Percentiles rank a stretch among this genome's conserved stretches.
These are phyloP conservation scores for Ophiodon elongatus DNA, from an alignment of 2,113 vertebrate species.

Conservation along the genomic window DNA sequence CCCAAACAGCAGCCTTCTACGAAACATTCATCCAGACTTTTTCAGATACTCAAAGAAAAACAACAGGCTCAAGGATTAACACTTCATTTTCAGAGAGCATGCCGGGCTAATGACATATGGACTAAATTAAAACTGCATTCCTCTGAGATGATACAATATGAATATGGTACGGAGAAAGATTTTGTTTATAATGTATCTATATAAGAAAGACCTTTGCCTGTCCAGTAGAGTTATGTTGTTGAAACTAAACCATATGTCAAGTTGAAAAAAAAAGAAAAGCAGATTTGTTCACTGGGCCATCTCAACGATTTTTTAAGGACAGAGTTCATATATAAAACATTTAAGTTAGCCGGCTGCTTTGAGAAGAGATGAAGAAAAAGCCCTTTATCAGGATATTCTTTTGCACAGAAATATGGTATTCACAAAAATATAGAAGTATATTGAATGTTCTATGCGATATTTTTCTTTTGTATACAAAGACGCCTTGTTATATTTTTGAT, in stretches of 20 bases:
- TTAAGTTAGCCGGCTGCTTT: neutral
- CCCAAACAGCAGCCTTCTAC: neutral
- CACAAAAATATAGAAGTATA: neutral
- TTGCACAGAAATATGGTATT: neutral
- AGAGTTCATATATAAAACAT: constrained; percentile 1
- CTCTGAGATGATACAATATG: neutral
- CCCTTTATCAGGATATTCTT: neutral
- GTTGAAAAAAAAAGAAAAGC: neutral
- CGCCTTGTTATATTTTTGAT: neutral
- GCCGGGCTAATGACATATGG: neutral
- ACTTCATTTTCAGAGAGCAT: constrained; percentile 6
- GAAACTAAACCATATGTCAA: neutral
- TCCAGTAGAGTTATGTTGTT: neutral
- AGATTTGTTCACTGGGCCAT: neutral
- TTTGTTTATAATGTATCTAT: neutral
- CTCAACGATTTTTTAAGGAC: neutral
- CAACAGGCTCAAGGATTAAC: neutral
- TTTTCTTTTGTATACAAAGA: neutral
- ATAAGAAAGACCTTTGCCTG: neutral
- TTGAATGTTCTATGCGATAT: neutral
- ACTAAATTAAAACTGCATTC: neutral
- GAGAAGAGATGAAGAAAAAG: neutral
- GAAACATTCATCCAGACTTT: constrained; percentile 8
- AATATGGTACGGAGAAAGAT: neutral
- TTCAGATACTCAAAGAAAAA: constrained; percentile 5